phyloP scores from a whole-genome alignment of 2,113 vertebrate species.

The Girardinichthys multiradiatus region DNA sequence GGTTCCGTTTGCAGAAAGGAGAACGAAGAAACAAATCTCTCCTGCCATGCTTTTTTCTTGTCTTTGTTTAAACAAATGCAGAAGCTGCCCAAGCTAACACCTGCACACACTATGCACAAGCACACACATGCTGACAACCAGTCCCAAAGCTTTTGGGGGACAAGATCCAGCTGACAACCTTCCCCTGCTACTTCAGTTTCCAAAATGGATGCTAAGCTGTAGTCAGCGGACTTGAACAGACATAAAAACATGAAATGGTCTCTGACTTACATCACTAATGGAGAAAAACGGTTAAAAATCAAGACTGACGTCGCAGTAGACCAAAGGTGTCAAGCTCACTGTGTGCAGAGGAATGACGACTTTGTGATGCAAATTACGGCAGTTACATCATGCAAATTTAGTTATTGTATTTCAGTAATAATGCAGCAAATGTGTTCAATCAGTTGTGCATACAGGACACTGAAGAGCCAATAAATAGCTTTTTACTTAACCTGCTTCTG shows the following conservation, averaged over 20 bases:
- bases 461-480: too few species aligned
- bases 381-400: neutral
- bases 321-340: neutral
- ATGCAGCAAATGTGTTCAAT: too few species aligned
- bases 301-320: slow-evolving; percentile 1
- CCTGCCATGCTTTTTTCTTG: neutral
- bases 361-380: neutral
- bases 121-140: slow-evolving; percentile 9
- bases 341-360: neutral
- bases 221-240: slow-evolving; percentile 18
- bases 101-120: neutral
- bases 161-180: neutral
- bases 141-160: neutral
- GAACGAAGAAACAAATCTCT: slow-evolving; percentile 2
- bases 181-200: slow-evolving; percentile 15
- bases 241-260: slow-evolving; percentile 13
- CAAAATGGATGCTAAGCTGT: slow-evolving; percentile 22
- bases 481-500: too few species aligned
- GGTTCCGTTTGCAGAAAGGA: slow-evolving; percentile 16
- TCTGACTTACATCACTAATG: slow-evolving; percentile 37
- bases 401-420: too few species aligned
- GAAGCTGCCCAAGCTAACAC: neutral
- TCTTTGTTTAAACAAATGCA: slow-evolving; percentile 1
- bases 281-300: slow-evolving; percentile 28
- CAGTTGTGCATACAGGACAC: too few species aligned